Evolutionary conservation across 2,113 vertebrate genomes (phyloP), one percentile per base, ranked within the genome.

Genomic region (Sterrhoptilus dennistouni): DNA sequence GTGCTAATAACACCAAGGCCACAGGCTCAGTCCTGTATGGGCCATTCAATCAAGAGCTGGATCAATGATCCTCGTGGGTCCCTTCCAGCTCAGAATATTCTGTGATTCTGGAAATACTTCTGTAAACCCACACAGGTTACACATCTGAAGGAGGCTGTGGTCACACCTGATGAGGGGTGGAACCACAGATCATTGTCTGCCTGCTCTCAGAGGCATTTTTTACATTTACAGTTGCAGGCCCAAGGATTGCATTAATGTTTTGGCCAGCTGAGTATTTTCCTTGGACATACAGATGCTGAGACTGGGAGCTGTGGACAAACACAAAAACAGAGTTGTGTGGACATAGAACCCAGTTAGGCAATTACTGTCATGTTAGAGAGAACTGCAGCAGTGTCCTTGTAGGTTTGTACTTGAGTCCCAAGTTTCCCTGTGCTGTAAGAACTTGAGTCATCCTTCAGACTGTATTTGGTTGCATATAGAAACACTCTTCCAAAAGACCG

Each of bases 11-110:
- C 27, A 45, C 40, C 38, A 38, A 15, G 17, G 45, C 20, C 27
- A 23, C 38, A 36, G 33, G 22, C 33, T 60, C 38, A 15, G 28
- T 77, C 53, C 9, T 44, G 27, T 23, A 9, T 33, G 33, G 24
- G 29, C 42, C 42, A 13, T 75, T 49, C 35, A 7, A 24, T 50
- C 16, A n/a, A 2, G 38, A 61, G 47, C 0, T 61, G 27, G 12
- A 33, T 28, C 38, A 33, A 0, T 53, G 54, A 28, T 33, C 22
- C 38, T 38, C 0, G 0, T 61, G 38, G 12, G 23, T 45, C n/a
- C 8, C 22, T 45, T 45, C 64, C 38, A 45, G 4, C 64, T 61
- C 33, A 53, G 63, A 33, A 28, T 61, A 45, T 60, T 87, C 23
- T 28, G 54, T 53, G 38, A 38, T 78, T 53, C 28, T 69, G 47